Base-by-base conservation (phyloP, 2,797 vertebrate genomes). In the Clarias fuscus region DNA sequence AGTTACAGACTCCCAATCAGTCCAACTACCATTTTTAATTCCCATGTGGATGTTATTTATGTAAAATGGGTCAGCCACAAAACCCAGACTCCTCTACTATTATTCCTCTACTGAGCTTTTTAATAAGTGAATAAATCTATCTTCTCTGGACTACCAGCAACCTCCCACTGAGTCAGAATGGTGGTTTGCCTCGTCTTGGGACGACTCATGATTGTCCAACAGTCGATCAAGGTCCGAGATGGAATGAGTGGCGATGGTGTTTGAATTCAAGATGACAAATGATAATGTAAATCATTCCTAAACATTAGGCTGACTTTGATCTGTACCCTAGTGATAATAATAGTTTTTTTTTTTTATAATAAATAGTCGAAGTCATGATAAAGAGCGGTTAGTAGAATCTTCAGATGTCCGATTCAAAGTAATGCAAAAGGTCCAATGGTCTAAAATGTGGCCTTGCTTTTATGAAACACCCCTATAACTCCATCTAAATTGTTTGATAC, bases 111-210 rank as follows among this genome's bases (percentile, higher is more conserved):
- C 86, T 90, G 90, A 91, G 86, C 86, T 91, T 86, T 93, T 94
- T 93, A 56, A 93, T 90, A 87, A 86, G 90, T 87, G 78, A 86
- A 83, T 94, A 93, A 94, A 93, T 94, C 92, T 92, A 86, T 93
- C 91, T 90, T 93, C 80, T 91, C 90, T 84, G 87, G 73, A 87
- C 93, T 92, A 91, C 89, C 73, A 85, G 86, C 80, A 85, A 87
- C 89, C 77, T 79, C 86, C 83, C 81, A 83, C 84, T 82, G 27
- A 75, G 84, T 77, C 11, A 72, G 84, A 89, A 72, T 58, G 43
- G 37, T 58, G 43, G 37, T 70, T 86, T 73, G 58, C 64, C 30
- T 58, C 56, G 76, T 84, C 48, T 72, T 86, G 58, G 27, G 71
- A 71, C 62, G 37, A 80, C 61, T n/a, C 5, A 22, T 81, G 86